These are phyloP conservation scores for Gallinago undulata DNA, from an alignment of 2,113 vertebrate genomes.

Conservation along the genomic window DNA sequence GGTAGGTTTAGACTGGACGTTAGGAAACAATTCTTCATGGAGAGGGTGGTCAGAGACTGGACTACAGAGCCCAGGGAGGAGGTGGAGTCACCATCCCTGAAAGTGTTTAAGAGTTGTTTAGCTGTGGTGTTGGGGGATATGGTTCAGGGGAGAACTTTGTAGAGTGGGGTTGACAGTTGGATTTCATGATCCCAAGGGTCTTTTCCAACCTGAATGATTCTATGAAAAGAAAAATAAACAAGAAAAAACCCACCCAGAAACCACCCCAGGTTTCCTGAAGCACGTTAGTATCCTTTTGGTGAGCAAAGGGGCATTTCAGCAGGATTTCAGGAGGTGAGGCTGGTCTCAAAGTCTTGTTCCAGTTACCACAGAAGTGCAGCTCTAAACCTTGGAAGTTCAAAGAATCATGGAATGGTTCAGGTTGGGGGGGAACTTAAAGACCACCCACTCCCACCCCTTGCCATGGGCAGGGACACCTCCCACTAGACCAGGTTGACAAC, in stretches of 20 bases:
- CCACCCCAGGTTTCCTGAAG: neutral
- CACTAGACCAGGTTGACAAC: neutral
- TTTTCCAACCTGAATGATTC: too few relatives aligned
- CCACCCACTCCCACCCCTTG: neutral
- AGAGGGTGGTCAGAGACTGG: too few relatives aligned
- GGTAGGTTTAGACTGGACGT: too few relatives aligned
- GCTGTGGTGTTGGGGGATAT: too few relatives aligned
- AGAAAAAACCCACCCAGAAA: accelerated
- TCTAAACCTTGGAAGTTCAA: neutral
- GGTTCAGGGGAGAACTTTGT: too few relatives aligned
- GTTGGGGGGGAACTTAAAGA: neutral
- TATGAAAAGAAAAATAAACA: neutral
- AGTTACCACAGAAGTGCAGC: neutral
- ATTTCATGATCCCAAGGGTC: too few relatives aligned
- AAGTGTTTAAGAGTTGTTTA: too few relatives aligned
- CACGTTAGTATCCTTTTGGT: neutral
- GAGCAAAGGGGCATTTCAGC: neutral
- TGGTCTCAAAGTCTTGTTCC: accelerated
- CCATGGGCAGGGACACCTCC: neutral
- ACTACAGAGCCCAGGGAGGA: too few relatives aligned
- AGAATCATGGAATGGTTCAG: neutral
- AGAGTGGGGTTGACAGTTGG: too few relatives aligned
- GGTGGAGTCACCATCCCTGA: too few relatives aligned
- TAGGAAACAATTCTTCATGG: too few relatives aligned
- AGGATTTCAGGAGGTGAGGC: neutral